Evolutionary conservation across 1,140 invertebrate species (phyloP).

Genomic region (Achatina immaculata): DNA sequence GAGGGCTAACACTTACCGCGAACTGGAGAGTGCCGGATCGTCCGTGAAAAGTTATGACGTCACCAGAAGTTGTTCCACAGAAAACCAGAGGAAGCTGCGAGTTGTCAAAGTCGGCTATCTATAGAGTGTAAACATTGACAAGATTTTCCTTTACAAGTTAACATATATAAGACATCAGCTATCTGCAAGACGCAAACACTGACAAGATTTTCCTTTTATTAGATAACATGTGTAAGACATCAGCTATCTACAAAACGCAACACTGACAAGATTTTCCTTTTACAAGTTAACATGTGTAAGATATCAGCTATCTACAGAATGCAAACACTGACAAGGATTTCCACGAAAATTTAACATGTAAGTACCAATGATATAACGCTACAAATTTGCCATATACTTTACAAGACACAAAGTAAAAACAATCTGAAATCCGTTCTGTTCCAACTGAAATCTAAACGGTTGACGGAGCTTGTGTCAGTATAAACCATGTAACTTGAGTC

Average conservation of each 20-base stretch:
- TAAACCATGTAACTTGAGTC: too few relatives aligned
- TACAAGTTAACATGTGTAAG: not conserved
- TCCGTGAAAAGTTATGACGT: slow-evolving; percentile 6
- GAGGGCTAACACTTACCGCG: slow-evolving; percentile 6
- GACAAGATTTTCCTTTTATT: not conserved
- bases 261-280: not conserved
- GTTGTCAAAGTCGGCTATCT: slow-evolving; percentile 7
- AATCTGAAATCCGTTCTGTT: too few relatives aligned
- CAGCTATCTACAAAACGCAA: not conserved
- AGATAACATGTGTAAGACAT: not conserved
- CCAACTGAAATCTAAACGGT: too few relatives aligned
- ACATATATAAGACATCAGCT: not conserved
- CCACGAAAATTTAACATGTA: too few relatives aligned
- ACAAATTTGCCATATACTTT: too few relatives aligned
- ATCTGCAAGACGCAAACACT: not conserved
- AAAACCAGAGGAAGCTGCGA: not conserved
- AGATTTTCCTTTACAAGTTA: not conserved
- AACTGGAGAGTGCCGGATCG: not conserved
- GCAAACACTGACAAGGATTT: too few relatives aligned
- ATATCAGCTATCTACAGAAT: not conserved
- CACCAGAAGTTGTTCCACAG: slow-evolving; percentile 27
- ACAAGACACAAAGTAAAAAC: too few relatives aligned
- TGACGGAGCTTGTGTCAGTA: too few relatives aligned
- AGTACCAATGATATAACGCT: too few relatives aligned
- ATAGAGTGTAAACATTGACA: too few relatives aligned